Evolutionary conservation across 2,888 invertebrate species (phyloP), one percentile per base, ranked within the genome.

Genomic region (Ptychoptera albimana): DNA sequence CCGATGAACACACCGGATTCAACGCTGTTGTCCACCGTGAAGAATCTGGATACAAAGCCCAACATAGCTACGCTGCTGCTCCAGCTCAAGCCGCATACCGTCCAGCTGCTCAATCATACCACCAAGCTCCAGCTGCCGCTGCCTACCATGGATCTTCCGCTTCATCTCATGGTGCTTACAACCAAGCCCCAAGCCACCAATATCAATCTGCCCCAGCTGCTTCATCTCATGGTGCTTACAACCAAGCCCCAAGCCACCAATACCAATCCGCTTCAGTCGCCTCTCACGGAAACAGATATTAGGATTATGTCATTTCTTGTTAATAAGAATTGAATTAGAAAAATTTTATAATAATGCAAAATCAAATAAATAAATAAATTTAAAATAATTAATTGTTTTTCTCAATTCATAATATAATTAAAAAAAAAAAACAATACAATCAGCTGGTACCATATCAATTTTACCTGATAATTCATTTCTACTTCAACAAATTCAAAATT

Each of bases 21-120:
- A 61, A 58, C 46, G 64, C 64, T 2, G 59, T 63, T 45, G 64
- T 64, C 32, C 57, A 58, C 13, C 58, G 59, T 13, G 63, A 63
- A 48, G 50, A 49, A 38, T 36, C 34, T 34, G 15, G 43, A 16
- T 39, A 39, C 16, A 57, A 60, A 8, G 51, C 57, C 37, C 52
- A 55, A 44, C 52, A 50, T 38, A 50, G 50, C 13, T 45, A 48
- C 40, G 45, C 48, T 34, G 42, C 47, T 9, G 48, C 49, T 6
- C 29, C 50, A 3, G 37, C 34, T 2, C 39, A 30, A 31, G 46
- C 45, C 7, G 48, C 46, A 40, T 48, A 49, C 23, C 37, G 46
- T 1, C 34, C 45, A 42, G 46, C 37, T 34, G 36, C 50, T 13
- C 23, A 35, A 13, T 5, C 43, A 8, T 42, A 46, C 11, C 43